Percentiles rank a stretch among this genome's conserved stretches.
These are phyloP conservation scores for Agrochola lychnidis DNA, from an alignment of 2,888 invertebrate species.

Conservation along the genomic window DNA sequence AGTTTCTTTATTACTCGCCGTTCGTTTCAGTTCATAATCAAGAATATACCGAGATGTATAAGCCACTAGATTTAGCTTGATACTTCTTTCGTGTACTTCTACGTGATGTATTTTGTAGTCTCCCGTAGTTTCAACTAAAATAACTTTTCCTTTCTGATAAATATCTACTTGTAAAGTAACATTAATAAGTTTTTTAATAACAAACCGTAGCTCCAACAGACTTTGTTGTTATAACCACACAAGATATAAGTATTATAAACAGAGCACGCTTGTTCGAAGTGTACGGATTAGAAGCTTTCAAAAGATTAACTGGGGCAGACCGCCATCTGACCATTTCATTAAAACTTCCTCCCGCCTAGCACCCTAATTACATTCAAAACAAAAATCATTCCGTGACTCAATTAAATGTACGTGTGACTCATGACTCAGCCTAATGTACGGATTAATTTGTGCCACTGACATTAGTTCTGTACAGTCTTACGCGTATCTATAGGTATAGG, in stretches of 20 bases:
- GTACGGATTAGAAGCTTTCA: slow-evolving; percentile 82
- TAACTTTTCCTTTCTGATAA: slow-evolving; percentile 40
- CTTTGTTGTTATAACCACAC: slow-evolving; percentile 51
- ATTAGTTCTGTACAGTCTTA: slow-evolving; percentile 17
- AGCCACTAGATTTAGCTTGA: slow-evolving; percentile 39
- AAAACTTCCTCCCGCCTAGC: slow-evolving; percentile 75
- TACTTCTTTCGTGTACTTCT: slow-evolving; percentile 23
- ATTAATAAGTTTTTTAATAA: slow-evolving; percentile 54
- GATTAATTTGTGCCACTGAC: slow-evolving; percentile 54
- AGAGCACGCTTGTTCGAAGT: slow-evolving; percentile 73
- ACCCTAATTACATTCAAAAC: slow-evolving; percentile 78
- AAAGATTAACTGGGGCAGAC: slow-evolving; percentile 83
- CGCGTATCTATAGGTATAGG: background rate
- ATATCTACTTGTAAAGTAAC: slow-evolving; percentile 31
- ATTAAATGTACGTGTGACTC: slow-evolving; percentile 68
- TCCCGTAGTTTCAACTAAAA: slow-evolving; percentile 38
- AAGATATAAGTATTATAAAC: slow-evolving; percentile 66
- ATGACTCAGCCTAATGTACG: slow-evolving; percentile 53
- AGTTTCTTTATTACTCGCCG: slow-evolving; percentile 48
- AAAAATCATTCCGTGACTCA: slow-evolving; percentile 78
- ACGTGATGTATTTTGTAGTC: slow-evolving; percentile 24
- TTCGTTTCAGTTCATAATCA: slow-evolving; percentile 47
- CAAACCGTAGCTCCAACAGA: slow-evolving; percentile 15
- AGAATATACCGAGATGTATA: slow-evolving; percentile 41
- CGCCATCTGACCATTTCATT: slow-evolving; percentile 81